A percentile compares a stretch with the other conserved stretches of the same genome.
phyloP scores from a whole-genome alignment of 2,888 invertebrate species.

The Euphydryas editha region DNA sequence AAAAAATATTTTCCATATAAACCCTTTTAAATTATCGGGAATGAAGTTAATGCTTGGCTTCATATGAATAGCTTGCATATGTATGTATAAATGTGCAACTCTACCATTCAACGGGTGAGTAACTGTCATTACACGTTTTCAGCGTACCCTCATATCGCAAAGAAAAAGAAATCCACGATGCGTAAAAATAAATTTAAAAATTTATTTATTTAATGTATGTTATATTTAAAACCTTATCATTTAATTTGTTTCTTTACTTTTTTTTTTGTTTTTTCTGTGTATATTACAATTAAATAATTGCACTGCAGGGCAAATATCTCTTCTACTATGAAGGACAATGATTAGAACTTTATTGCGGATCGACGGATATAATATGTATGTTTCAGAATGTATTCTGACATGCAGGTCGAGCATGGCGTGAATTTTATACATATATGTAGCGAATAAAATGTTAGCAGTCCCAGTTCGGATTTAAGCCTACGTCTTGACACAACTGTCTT shows the following conservation, averaged over 20 bases:
- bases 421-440: too few species aligned
- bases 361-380: too few species aligned
- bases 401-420: too few species aligned
- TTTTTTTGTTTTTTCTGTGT: too few species aligned
- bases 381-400: too few species aligned
- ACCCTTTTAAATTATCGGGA: conserved; percentile 5
- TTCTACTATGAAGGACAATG: too few species aligned
- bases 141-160: neutral
- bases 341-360: neutral
- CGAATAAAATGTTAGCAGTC: too few species aligned
- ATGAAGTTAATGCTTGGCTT: conserved; percentile 4
- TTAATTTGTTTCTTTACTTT: neutral
- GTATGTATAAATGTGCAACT: neutral
- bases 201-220: neutral
- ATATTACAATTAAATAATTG: too few species aligned
- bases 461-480: too few species aligned
- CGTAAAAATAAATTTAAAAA: neutral
- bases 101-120: neutral
- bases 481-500: too few species aligned
- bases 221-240: neutral
- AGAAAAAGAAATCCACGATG: neutral
- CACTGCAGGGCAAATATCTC: too few species aligned
- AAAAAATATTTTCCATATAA: conserved; percentile 4
- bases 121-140: neutral
- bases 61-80: neutral